These are phyloP conservation scores for Suillia variegata DNA, from an alignment of 2,888 invertebrate genomes.

Conservation along the genomic window DNA sequence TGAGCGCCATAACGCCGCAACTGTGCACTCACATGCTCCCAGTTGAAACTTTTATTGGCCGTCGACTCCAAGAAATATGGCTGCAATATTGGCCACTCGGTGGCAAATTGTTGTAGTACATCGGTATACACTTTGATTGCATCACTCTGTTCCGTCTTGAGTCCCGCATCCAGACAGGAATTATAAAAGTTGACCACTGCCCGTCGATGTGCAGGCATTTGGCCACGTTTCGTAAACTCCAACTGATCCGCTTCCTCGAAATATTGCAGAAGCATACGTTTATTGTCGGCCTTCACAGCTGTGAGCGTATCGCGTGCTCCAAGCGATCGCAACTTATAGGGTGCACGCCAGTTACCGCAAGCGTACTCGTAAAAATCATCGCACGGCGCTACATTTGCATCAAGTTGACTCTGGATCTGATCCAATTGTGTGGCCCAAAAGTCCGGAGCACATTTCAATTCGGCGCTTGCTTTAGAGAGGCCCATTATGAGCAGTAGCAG, in stretches of 20 bases:
- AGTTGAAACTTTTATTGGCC: conserved; percentile 35
- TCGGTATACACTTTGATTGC: conserved; percentile 39
- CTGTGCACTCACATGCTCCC: conserved; percentile 44
- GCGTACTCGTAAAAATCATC: conserved; percentile 83
- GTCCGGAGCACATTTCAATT: conserved; percentile 10
- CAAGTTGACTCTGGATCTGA: conserved; percentile 33
- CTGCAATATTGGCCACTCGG: conserved; percentile 48
- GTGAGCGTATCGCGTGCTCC: conserved; percentile 43
- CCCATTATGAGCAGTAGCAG: not conserved
- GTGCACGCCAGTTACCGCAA: conserved; percentile 77
- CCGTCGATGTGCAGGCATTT: not conserved
- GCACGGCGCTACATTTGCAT: conserved; percentile 69
- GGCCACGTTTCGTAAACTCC: not conserved
- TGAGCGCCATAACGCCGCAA: conserved; percentile 48
- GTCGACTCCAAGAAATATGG: conserved; percentile 21
- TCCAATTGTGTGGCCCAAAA: conserved; percentile 25
- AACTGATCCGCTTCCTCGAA: conserved; percentile 29
- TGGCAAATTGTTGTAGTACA: conserved; percentile 30
- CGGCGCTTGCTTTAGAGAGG: not conserved
- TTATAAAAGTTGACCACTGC: conserved; percentile 35
- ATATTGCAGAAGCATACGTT: conserved; percentile 39
- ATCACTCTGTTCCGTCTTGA: conserved; percentile 23
- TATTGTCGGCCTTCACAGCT: conserved; percentile 40
- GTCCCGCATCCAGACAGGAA: conserved; percentile 38
- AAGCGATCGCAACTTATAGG: conserved; percentile 31